A percentile compares a stretch with the other conserved stretches of the same genome.
phyloP scores from a whole-genome alignment of 2,888 invertebrate species.

The Mythimna lalbum region DNA sequence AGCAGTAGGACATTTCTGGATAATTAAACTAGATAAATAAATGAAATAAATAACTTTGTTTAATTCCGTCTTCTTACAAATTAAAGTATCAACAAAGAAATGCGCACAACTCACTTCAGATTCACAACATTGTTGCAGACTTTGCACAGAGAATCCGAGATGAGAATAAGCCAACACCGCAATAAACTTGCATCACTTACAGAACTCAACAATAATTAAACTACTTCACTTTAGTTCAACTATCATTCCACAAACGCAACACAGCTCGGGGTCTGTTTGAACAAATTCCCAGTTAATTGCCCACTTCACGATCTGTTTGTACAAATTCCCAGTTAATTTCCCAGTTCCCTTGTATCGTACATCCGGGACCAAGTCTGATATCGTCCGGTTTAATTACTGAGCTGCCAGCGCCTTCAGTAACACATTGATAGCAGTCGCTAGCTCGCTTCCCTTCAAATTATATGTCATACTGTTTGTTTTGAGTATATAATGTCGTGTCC shows the following conservation, averaged over 20 bases:
- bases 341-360: conserved; percentile 51
- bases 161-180: conserved; percentile 12
- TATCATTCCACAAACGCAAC: conserved; percentile 43
- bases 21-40: no score
- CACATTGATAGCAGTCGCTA: conserved; percentile 56
- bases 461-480: conserved; percentile 41
- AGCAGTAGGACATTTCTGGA: no score
- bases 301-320: conserved; percentile 42
- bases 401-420: conserved; percentile 60
- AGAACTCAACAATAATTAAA: conserved; percentile 37
- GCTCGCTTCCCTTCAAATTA: conserved; percentile 54
- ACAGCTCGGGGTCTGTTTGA: conserved; percentile 27
- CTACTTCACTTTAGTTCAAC: conserved; percentile 31
- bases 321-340: conserved; percentile 55
- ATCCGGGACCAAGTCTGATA: conserved; percentile 65
- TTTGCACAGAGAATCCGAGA: conserved; percentile 15
- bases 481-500: not conserved
- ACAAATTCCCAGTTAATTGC: conserved; percentile 40
- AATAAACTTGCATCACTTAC: conserved; percentile 23
- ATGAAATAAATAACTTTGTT: not conserved
- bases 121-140: conserved; percentile 17
- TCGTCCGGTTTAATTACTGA: conserved; percentile 74
- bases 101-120: not conserved
- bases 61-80: not conserved
- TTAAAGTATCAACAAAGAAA: not conserved